Evolutionary conservation across 2,888 invertebrate genomes (phyloP).

Genomic region (Elegia similella): DNA sequence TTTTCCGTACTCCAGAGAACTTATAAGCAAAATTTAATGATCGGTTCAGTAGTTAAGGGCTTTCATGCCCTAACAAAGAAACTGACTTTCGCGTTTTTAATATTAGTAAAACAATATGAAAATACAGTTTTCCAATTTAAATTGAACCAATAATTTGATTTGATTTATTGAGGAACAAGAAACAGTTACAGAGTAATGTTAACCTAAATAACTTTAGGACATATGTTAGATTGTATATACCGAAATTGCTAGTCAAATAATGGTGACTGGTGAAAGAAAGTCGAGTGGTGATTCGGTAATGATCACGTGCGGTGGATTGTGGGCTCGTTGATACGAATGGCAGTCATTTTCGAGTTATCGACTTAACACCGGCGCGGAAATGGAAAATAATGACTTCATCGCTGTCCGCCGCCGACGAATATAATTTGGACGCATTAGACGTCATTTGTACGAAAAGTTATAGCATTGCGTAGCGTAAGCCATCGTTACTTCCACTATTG

Average conservation of each 20-base stretch:
- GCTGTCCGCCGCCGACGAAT: conserved; percentile 60
- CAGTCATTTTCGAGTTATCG: conserved; percentile 81
- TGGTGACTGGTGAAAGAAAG: conserved; percentile 31
- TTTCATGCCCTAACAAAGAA: too few relatives aligned
- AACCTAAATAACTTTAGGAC: background rate
- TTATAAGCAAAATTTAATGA: too few relatives aligned
- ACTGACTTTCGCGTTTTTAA: too few relatives aligned
- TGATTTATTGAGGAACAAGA: too few relatives aligned
- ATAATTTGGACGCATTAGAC: conserved; percentile 73
- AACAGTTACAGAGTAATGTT: too few relatives aligned
- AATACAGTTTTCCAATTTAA: too few relatives aligned
- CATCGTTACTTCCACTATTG: conserved; percentile 29
- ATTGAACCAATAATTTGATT: too few relatives aligned
- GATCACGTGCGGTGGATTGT: conserved; percentile 59
- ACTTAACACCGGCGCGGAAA: conserved; percentile 74
- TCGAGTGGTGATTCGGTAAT: conserved; percentile 60
- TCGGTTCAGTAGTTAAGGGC: too few relatives aligned
- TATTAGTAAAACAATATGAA: too few relatives aligned
- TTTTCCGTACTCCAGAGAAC: too few relatives aligned
- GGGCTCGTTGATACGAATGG: conserved; percentile 62
- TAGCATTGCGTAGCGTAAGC: conserved; percentile 38
- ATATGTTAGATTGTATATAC: background rate
- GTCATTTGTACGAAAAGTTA: conserved; percentile 62
- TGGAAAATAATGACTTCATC: conserved; percentile 80
- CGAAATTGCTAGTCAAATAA: conserved; percentile 28